A percentile compares a stretch with the other conserved stretches of the same genome.
Conservation (phyloP, 1,140 invertebrate species). For the Leptinotarsa texana region DNA sequence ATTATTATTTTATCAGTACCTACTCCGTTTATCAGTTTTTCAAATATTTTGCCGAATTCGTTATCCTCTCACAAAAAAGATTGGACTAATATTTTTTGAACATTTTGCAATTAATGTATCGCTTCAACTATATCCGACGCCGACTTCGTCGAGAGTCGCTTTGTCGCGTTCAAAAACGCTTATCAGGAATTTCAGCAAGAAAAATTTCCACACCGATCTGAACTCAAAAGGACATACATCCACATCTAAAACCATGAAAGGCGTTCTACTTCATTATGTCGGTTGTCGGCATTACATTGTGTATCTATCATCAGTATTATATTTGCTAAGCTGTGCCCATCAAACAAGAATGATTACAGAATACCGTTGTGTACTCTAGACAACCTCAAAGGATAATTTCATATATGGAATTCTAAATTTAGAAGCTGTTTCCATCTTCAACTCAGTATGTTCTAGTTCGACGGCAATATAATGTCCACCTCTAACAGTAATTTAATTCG, state of each 20-base stretch:
- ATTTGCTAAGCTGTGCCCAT: slow-evolving; percentile 8
- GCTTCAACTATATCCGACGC: too few relatives aligned
- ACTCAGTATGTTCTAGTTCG: slow-evolving; percentile 30
- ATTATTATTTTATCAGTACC: too few relatives aligned
- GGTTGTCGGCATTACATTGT: slow-evolving; percentile 1
- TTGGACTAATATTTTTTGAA: too few relatives aligned
- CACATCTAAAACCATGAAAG: not conserved
- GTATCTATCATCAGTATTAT: not conserved
- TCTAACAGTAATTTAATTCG: slow-evolving; percentile 24
- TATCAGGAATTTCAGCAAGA: too few relatives aligned
- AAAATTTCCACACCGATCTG: too few relatives aligned
- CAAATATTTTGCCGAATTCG: too few relatives aligned
- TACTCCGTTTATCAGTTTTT: too few relatives aligned
- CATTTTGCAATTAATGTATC: too few relatives aligned
- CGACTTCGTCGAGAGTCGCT: too few relatives aligned
- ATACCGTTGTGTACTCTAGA: slow-evolving; percentile 35
- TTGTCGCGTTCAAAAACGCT: too few relatives aligned
- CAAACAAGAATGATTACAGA: slow-evolving; percentile 32
- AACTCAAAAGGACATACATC: not conserved
- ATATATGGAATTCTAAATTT: slow-evolving; percentile 38
- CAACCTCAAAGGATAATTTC: slow-evolving; percentile 33
- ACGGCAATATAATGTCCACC: slow-evolving; percentile 24
- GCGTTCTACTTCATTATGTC: slow-evolving; percentile 2
- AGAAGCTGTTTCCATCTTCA: slow-evolving; percentile 15
- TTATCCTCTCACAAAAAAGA: too few relatives aligned